Evolutionary conservation across 2,113 vertebrate species (phyloP), one percentile per base, ranked within the genome.

Genomic region (Pseudopodoces humilis): DNA sequence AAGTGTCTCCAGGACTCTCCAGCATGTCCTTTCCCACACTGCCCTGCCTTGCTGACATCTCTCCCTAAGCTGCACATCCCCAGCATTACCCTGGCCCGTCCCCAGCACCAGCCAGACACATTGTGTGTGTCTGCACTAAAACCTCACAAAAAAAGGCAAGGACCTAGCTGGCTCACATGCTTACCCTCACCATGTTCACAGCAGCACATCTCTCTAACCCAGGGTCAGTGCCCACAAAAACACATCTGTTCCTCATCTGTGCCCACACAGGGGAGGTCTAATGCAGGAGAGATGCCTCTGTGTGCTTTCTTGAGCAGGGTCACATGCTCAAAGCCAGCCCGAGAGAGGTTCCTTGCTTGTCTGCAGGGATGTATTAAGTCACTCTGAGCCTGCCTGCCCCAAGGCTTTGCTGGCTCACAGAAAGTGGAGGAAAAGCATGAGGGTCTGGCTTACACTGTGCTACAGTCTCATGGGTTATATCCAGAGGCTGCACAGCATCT

Each of bases 321-420:
- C 15, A n/a, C 80, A 37, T 41, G 43, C 37, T 62, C 43, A 70
- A 69, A 86, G 41, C 23, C 64, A 44, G 39, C 15, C 67, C 49
- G 44, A 92, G 52, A 23, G 75, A 60, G 14, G 58, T 6, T 88
- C 35, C 44, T 86, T 76, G 27, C 46, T 31, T 74, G 50, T 11
- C 13, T 85, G 27, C 39, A 39, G 56, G 7, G 39, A 9, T 8
- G 13, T 31, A 17, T 2, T 19, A 47, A 72, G 58, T 9, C 23
- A n/a, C 58, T n/a, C 55, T 0, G 4, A 83, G 18, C 9, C n/a
- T 3, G 3, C 41, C 31, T 55, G 31, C 12, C 27, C 12, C 0
- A 3, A 67, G 47, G 39, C 18, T 70, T 74, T 86, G 25, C 43
- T 50, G 30, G 52, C 28, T 84, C 16, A 47, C 18, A 44, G 2